Base-by-base conservation (phyloP, 1,140 invertebrate genomes). In the Vanessa tameamea region DNA sequence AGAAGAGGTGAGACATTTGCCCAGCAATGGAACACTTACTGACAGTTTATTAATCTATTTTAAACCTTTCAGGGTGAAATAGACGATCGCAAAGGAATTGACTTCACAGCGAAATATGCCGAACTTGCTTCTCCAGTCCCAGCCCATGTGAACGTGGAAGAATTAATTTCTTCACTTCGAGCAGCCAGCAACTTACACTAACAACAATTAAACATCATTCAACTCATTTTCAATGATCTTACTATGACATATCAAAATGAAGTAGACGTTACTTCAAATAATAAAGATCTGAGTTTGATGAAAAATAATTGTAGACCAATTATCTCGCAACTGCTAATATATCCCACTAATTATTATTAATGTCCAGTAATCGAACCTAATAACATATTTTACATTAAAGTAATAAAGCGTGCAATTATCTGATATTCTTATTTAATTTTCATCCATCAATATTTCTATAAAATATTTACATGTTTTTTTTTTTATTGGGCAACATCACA, bases 61-160 rank as follows among this genome's bases (percentile, higher is more conserved):
- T 57, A 6, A 31, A 37, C 3, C 15, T 68, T 64, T 13, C 73
- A 87, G 83, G 83, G 73, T 14, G 72, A 81, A 8, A 43, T 74
- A 3, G 65, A 77, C 0, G 78, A 84, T 13, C 43, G 47, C 65
- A 7, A 14, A 26, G 5, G 55, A 20, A 2, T 53, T 57, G 89
- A 91, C 69, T 91, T 76, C 51, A 89, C 85, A 6, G 76, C 76
- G 16, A 76, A 71, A n/a, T 91, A 91, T 26, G 89, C 87, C 0
- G 84, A 89, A 61, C 66, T 91, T 12, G 87, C 89, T 0, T 79
- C 87, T 0, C 85, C 87, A 0, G 75, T 86, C 0, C 89, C 89
- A 0, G 51, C 77, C 0, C 48, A 86, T 59, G 72, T 91, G 1
- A 82, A 91, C 67, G 51, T 87, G 0, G 81, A 82, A 13, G 83